Evolutionary conservation across 2,113 vertebrate species (phyloP).

Genomic region (Gymnarchus niloticus): DNA sequence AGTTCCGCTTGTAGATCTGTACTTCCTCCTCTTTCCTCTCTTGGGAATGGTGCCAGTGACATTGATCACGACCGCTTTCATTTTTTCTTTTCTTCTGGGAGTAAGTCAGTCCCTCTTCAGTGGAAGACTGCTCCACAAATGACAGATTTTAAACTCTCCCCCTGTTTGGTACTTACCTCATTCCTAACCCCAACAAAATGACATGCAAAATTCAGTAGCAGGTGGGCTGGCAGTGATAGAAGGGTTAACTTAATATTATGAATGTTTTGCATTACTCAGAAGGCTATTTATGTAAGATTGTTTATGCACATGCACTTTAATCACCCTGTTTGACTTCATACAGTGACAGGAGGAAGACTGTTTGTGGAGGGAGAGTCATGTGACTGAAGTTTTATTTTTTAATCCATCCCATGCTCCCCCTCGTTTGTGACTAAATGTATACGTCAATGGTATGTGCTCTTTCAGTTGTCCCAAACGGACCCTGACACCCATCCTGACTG

Average conservation of each 20-base stretch:
- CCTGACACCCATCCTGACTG: neutral
- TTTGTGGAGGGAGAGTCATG: neutral
- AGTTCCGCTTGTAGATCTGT: slow-evolving; percentile 19
- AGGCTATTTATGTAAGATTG: neutral
- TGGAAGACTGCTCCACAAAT: neutral
- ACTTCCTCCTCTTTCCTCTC: neutral
- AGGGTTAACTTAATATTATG: neutral
- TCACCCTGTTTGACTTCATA: neutral
- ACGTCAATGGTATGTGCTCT: neutral
- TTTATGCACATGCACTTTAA: neutral
- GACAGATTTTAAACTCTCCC: neutral
- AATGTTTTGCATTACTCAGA: slow-evolving; percentile 1
- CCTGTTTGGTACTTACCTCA: neutral
- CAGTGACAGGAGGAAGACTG: neutral
- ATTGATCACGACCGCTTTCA: neutral
- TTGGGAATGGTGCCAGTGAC: slow-evolving; percentile 16
- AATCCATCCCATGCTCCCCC: neutral
- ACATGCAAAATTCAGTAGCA: neutral
- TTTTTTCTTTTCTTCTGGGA: neutral
- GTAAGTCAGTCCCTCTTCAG: neutral
- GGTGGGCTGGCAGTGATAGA: neutral
- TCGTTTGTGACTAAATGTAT: neutral
- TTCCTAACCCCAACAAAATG: neutral
- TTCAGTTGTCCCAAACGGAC: neutral
- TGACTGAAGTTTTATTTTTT: neutral